Evolutionary conservation across 1,140 invertebrate genomes (phyloP).

Genomic region (Platyscapa corneri): DNA sequence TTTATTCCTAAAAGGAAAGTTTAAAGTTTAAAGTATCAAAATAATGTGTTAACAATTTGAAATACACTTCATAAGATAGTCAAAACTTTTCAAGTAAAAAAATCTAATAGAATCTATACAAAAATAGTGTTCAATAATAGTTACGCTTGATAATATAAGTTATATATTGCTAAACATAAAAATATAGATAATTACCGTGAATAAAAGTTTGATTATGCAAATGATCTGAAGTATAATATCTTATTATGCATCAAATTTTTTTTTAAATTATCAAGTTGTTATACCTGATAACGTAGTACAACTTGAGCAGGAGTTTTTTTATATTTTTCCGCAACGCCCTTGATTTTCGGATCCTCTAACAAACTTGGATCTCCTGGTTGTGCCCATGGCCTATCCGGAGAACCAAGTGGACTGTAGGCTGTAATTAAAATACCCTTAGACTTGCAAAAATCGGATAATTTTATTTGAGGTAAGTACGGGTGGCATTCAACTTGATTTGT

Average conservation of each 20-base stretch:
- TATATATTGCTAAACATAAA: not conserved
- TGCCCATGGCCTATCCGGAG: constrained; percentile 80
- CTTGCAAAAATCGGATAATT: constrained; percentile 80
- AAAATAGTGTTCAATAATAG: too few species aligned
- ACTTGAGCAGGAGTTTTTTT: constrained; percentile 83
- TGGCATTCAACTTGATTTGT: constrained; percentile 89
- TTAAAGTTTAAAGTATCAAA: too few species aligned
- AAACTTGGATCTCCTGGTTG: constrained; percentile 81
- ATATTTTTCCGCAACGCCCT: constrained; percentile 79
- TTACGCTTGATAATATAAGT: too few species aligned
- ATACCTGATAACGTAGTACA: constrained; percentile 75
- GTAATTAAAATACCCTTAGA: constrained; percentile 78
- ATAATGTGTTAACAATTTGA: too few species aligned
- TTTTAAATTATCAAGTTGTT: too few species aligned
- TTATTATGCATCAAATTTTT: too few species aligned
- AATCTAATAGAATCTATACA: too few species aligned
- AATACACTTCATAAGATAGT: too few species aligned
- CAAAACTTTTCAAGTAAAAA: too few species aligned
- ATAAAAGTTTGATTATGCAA: too few species aligned
- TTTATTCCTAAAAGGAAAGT: too few species aligned
- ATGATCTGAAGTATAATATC: too few species aligned
- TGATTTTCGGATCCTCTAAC: constrained; percentile 79
- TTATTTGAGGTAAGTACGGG: constrained; percentile 81
- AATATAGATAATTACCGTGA: not conserved
- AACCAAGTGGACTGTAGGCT: constrained; percentile 83